Conservation (phyloP, 2,888 invertebrate genomes). For the Stenodera caucasica region DNA sequence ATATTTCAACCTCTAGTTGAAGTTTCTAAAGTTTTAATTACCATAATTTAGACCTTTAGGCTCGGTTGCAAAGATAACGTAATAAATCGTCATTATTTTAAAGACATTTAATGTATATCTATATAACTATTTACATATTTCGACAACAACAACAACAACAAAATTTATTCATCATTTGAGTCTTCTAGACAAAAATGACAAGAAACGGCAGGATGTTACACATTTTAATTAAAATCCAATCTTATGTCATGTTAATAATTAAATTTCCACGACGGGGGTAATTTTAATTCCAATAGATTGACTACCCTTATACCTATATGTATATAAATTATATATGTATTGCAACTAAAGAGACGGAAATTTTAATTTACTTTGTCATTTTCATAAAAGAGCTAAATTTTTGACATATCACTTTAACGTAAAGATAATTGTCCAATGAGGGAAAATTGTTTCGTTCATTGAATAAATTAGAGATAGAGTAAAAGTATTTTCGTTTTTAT, state of each 20-base stretch:
- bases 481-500: too few species aligned
- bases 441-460: background rate
- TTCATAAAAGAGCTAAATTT: conserved; percentile 25
- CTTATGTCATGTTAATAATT: conserved; percentile 40
- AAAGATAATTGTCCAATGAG: conserved; percentile 15
- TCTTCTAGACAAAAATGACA: conserved; percentile 20
- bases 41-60: background rate
- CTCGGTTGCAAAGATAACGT: background rate
- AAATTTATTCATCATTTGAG: background rate
- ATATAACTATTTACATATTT: background rate
- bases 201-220: conserved; percentile 28
- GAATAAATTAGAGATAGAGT: conserved; percentile 10
- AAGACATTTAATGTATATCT: background rate
- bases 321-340: background rate
- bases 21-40: background rate
- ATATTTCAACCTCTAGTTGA: background rate
- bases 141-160: background rate
- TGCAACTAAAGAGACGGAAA: conserved; percentile 30
- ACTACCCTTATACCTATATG: background rate
- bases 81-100: too few species aligned
- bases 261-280: conserved; percentile 32
- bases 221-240: conserved; percentile 43
- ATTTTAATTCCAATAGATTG: conserved; percentile 35
- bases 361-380: conserved; percentile 32
- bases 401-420: conserved; percentile 20